Base-by-base conservation (phyloP, 2,888 invertebrate genomes). In the Lithophane ornitopus region DNA sequence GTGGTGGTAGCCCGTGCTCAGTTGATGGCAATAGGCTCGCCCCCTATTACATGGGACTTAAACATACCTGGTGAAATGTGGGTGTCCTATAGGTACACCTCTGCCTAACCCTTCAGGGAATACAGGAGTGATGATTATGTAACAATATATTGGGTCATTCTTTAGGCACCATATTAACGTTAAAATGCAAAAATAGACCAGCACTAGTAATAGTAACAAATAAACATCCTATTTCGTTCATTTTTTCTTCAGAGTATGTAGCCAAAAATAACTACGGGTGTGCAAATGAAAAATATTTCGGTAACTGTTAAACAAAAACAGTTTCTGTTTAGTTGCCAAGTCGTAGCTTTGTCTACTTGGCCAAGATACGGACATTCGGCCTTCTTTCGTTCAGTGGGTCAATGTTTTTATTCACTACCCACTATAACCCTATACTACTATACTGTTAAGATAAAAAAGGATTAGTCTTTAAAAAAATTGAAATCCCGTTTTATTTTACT, bases 351-450 rank as follows among this genome's bases (percentile, higher is more conserved):
- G 78, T 72, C 61, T 76, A 70, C 68, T 71, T 85, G 76, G 87
- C 81, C 59, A 86, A 80, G 81, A 80, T 75, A 75, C 84, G 58
- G 69, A 70, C 63, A 70, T 75, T 75, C n/a, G 49, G 66, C 73
- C 70, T 77, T 79, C 61, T 79, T 84, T 79, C 14, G 84, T 72
- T 84, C 67, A 84, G 63, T 84, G 62, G 84, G 85, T 84, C 87
- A 84, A 75, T 84, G 71, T 74, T 83, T 78, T 80, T 74, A 80
- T 86, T 61, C 44, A 41, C 49, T 59, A 44, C 28, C 39, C 41
- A 4, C 22, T 72, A 52, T 44, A 66, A 41, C 34, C 49, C 16
- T 65, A 39, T 80, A 66, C 26, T 34, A 34, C 66, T 26, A n/a
- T n/a, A 67, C 39, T 22, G 22, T 46, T 52, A 52, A 28, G 52